phyloP scores from a whole-genome alignment of 2,797 vertebrate species.

The Limosa lapponica region DNA sequence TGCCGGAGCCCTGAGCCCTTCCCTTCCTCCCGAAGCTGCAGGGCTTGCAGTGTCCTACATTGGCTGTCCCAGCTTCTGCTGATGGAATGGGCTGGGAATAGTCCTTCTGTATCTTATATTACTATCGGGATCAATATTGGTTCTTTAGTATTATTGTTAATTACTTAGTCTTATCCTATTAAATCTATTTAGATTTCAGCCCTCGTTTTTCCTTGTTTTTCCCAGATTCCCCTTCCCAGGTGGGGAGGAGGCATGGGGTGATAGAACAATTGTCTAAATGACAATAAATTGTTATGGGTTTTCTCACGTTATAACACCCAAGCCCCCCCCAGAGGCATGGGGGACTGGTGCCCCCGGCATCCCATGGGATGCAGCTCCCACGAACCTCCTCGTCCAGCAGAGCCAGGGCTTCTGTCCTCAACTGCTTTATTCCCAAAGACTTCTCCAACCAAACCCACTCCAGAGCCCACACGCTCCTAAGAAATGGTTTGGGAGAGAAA shows the following conservation, averaged over 20 bases:
- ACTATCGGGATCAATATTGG: neutral
- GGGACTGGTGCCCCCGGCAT: accelerated
- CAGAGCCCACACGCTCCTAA: accelerated
- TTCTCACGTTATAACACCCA: neutral
- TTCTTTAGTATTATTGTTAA: neutral
- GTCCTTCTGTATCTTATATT: neutral
- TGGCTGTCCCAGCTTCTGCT: neutral
- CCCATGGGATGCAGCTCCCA: neutral
- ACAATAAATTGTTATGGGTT: neutral
- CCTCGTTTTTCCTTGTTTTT: neutral
- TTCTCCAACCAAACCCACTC: neutral
- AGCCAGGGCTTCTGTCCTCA: neutral
- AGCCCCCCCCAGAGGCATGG: neutral
- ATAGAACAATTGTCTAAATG: neutral
- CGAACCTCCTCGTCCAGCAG: neutral
- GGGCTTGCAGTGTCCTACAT: neutral
- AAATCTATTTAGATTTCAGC: neutral
- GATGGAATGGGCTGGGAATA: neutral
- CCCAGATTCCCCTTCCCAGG: neutral
- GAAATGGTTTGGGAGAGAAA: neutral
- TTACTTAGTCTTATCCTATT: neutral
- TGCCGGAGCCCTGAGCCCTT: neutral
- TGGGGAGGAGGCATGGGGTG: neutral
- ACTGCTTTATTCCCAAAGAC: neutral
- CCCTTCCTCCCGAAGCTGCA: neutral